Evolutionary conservation across 2,113 vertebrate species (phyloP), one percentile per base, ranked within the genome.

Genomic region (Leucosticte australis): DNA sequence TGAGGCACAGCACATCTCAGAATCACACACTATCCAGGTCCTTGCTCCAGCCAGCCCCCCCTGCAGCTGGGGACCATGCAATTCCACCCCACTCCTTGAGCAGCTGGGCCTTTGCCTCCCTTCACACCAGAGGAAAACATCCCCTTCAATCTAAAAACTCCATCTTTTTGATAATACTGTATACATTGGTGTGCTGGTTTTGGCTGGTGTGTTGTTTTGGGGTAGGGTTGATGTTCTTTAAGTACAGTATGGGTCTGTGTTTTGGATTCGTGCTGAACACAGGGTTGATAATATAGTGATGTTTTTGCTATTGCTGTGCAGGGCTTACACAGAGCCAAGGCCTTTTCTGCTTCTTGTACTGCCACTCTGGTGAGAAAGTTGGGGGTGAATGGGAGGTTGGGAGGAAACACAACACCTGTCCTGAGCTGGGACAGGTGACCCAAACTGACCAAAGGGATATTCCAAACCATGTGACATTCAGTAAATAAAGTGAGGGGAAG

Each of bases 211-310:
- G 41, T 30, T 52, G 37, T 35, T 57, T 52, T 20, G 24, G 37
- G 27, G 19, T 46, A 59, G 33, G 26, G 52, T 6, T 52, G 33
- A 10, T 59, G 37, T 59, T 74, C 33, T 52, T 59, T 44, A 67
- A 23, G 47, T 27, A 22, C 2, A 3, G 24, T 59, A 59, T 39
- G 39, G 16, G 16, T 4, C 30, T 41, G 13, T 12, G 12, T 11
- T 56, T 49, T 63, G 42, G 9, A 26, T 64, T 71, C 71, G 26
- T 41, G 57, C 57, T 64, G 57, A 55, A 49, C 21, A 49, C 26
- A 56, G 49, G 24, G 20, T 1, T 37, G 44, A 30, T 39, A 5
- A n/a, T 0, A 52, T 0, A 9, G 28, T 14, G 60, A 67, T 59
- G 28, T 49, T 50, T 33, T 33, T 67, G 59, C 7, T 37, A 1